Conservation (phyloP, 2,113 vertebrate genomes). For the Hyla sarda region DNA sequence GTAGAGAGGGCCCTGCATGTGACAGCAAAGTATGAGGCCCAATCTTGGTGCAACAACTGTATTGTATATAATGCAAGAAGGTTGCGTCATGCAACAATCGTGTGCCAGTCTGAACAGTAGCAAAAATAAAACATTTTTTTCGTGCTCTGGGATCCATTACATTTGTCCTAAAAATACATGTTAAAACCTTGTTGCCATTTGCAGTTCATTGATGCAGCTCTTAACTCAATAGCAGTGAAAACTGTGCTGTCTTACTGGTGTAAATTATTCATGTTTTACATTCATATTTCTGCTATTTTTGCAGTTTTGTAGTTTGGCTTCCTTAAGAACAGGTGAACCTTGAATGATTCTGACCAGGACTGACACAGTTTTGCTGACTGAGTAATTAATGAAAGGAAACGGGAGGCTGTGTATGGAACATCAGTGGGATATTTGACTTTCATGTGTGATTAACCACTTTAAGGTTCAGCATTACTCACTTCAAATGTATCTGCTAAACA, state of each 20-base stretch:
- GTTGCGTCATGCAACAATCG: too few species aligned
- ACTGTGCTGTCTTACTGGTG: not conserved
- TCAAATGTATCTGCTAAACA: not conserved
- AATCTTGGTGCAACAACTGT: too few species aligned
- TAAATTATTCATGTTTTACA: not conserved
- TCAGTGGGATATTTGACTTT: slow-evolving; percentile 4
- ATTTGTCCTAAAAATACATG: too few species aligned
- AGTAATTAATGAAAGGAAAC: not conserved
- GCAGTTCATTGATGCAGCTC: not conserved
- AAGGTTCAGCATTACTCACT: not conserved
- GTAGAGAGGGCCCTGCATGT: too few species aligned
- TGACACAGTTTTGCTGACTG: not conserved
- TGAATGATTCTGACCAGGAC: not conserved
- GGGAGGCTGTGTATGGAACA: not conserved
- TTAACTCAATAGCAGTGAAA: not conserved
- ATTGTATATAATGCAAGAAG: too few species aligned
- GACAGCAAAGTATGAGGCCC: too few species aligned
- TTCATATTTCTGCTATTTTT: not conserved
- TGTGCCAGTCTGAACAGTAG: too few species aligned
- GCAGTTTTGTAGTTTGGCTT: not conserved
- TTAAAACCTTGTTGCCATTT: not conserved
- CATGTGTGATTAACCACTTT: slow-evolving; percentile 34
- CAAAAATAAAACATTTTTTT: too few species aligned
- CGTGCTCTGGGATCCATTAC: too few species aligned
- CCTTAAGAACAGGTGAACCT: not conserved